phyloP scores from a whole-genome alignment of 2,888 invertebrate genomes.

The Colostygia pectinataria region DNA sequence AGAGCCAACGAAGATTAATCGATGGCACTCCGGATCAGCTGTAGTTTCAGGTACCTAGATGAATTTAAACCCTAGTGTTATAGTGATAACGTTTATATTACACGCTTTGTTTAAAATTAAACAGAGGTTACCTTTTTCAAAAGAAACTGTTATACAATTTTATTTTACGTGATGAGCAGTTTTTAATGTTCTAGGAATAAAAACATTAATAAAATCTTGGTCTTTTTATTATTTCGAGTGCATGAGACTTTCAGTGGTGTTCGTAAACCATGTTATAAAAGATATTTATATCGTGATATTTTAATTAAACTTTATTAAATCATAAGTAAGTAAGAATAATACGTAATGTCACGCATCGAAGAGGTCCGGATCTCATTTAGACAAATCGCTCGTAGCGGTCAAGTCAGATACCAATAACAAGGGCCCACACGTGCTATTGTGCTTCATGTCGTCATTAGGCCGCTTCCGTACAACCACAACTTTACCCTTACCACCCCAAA shows the following conservation, averaged over 20 bases:
- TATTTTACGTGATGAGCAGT: too few relatives aligned
- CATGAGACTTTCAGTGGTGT: too few relatives aligned
- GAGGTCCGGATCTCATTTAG: slow-evolving; percentile 81
- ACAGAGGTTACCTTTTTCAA: background rate
- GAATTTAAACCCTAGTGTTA: slow-evolving; percentile 39
- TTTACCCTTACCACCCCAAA: slow-evolving; percentile 39
- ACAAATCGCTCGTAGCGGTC: slow-evolving; percentile 82
- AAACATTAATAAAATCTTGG: too few relatives aligned
- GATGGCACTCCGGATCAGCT: slow-evolving; percentile 65
- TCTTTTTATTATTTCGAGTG: too few relatives aligned
- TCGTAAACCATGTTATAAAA: too few relatives aligned
- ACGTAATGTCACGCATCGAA: slow-evolving; percentile 66
- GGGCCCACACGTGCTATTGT: slow-evolving; percentile 77
- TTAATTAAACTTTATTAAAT: slow-evolving; percentile 22
- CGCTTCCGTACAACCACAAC: slow-evolving; percentile 65
- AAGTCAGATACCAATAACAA: slow-evolving; percentile 82
- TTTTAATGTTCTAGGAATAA: too few relatives aligned
- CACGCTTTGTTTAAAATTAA: background rate
- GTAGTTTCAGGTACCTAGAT: slow-evolving; percentile 49
- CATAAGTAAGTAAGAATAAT: slow-evolving; percentile 7
- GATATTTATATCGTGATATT: too few relatives aligned
- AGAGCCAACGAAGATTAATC: slow-evolving; percentile 75
- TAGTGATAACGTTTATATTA: slow-evolving; percentile 42
- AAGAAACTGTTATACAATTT: too few relatives aligned
- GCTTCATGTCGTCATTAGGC: slow-evolving; percentile 76